Percentiles rank a stretch among this genome's conserved stretches.
Conservation (phyloP, 2,888 invertebrate genomes). For the Vanessa cardui region DNA sequence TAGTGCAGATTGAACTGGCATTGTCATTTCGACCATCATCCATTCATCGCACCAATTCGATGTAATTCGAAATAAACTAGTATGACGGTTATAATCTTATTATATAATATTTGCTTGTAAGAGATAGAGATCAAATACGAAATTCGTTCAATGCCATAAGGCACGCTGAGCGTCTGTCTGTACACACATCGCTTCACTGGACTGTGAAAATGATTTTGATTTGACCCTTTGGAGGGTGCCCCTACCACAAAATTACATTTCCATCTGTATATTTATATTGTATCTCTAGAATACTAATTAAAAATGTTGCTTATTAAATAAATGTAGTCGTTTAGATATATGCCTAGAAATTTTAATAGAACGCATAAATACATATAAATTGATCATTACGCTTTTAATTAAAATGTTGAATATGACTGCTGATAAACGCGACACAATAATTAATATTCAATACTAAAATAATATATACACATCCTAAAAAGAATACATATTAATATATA, state of each 20-base stretch:
- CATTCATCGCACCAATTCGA: too few species aligned
- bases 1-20: too few species aligned
- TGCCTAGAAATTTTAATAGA: neutral
- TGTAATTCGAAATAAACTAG: too few species aligned
- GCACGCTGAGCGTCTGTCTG: slow-evolving; percentile 48
- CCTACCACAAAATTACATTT: slow-evolving; percentile 81
- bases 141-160: slow-evolving; percentile 39
- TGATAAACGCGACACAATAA: neutral
- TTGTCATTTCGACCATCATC: too few species aligned
- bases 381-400: neutral
- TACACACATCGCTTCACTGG: slow-evolving; percentile 70
- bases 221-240: slow-evolving; percentile 80
- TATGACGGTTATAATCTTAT: neutral
- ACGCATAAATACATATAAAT: slow-evolving; percentile 14
- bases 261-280: slow-evolving; percentile 70
- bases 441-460: neutral
- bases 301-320: slow-evolving; percentile 23
- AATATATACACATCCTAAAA: neutral
- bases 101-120: neutral
- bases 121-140: slow-evolving; percentile 15
- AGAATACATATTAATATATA: slow-evolving; percentile 25
- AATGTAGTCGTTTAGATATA: neutral
- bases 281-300: slow-evolving; percentile 36
- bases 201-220: slow-evolving; percentile 83
- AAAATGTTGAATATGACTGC: neutral